Conservation (phyloP, 2,888 invertebrate genomes). For the Aleiodes alternator region DNA sequence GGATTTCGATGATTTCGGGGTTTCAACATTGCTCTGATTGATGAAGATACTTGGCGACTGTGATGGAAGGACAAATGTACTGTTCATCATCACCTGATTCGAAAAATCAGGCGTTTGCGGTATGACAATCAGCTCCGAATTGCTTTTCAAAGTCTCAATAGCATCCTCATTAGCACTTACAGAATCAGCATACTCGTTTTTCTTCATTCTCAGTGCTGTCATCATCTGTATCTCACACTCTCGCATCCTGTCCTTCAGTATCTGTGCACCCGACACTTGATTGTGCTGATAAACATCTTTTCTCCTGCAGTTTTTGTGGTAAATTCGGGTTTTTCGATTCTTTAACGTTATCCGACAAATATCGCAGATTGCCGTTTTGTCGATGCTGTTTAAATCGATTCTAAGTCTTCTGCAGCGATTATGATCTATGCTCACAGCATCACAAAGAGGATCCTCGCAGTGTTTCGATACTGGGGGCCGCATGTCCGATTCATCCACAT, state of each 20-base stretch:
- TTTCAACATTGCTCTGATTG: not conserved
- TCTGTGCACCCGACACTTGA: conserved; percentile 60
- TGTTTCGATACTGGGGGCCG: conserved; percentile 67
- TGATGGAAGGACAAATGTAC: not conserved
- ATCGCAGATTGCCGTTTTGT: conserved; percentile 63
- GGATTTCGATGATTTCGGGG: not conserved
- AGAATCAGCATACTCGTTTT: conserved; percentile 65
- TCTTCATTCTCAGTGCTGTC: conserved; percentile 62
- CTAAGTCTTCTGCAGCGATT: conserved; percentile 66
- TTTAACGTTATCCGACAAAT: conserved; percentile 66
- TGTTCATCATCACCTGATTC: not conserved
- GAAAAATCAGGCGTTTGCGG: conserved; percentile 56
- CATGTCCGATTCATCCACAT: conserved; percentile 66
- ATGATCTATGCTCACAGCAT: conserved; percentile 70
- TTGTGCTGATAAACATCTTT: conserved; percentile 67
- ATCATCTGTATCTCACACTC: conserved; percentile 68
- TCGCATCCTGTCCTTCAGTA: conserved; percentile 68
- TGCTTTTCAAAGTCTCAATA: conserved; percentile 66
- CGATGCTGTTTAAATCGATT: conserved; percentile 59
- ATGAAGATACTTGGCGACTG: not conserved
- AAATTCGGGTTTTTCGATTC: conserved; percentile 62
- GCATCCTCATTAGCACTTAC: conserved; percentile 61
- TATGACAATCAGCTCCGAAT: conserved; percentile 70
- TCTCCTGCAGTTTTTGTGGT: conserved; percentile 66
- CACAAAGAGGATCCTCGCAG: conserved; percentile 62